These are phyloP conservation scores for Chloromyia formosa DNA, from an alignment of 2,888 invertebrate genomes.

Conservation along the genomic window DNA sequence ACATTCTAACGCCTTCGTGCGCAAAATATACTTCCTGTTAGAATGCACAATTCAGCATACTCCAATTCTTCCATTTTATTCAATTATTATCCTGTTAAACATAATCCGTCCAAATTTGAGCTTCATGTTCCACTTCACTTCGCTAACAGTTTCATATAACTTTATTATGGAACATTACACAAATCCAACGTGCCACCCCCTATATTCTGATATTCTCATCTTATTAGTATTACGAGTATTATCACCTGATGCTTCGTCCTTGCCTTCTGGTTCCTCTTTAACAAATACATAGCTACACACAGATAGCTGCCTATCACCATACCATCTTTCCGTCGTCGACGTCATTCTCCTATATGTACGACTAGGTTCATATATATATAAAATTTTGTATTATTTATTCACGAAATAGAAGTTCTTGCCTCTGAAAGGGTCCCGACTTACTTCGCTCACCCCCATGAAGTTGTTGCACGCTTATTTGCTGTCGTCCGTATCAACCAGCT, in stretches of 20 bases:
- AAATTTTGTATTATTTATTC: slow-evolving; percentile 13
- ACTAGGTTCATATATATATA: background rate
- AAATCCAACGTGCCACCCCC: slow-evolving; percentile 15
- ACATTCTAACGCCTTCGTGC: too few relatives aligned
- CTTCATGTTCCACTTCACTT: slow-evolving; percentile 22
- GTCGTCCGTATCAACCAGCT: background rate
- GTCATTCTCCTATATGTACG: background rate
- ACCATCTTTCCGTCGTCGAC: background rate
- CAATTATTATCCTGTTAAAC: slow-evolving; percentile 26
- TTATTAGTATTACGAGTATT: slow-evolving; percentile 16
- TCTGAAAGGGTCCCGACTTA: background rate
- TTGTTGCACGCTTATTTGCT: background rate
- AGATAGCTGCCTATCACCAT: background rate
- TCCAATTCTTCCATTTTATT: background rate
- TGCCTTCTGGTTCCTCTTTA: background rate
- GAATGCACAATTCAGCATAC: too few relatives aligned
- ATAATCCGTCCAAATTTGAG: slow-evolving; percentile 6
- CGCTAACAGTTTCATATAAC: slow-evolving; percentile 26
- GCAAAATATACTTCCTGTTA: too few relatives aligned
- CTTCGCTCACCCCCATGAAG: background rate
- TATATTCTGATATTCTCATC: slow-evolving; percentile 10
- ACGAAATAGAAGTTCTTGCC: background rate
- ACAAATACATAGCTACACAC: background rate
- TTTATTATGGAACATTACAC: slow-evolving; percentile 19
- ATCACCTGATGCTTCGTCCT: slow-evolving; percentile 31